Evolutionary conservation across 2,797 vertebrate species (phyloP).

Genomic region (Lycodopsis pacificus): DNA sequence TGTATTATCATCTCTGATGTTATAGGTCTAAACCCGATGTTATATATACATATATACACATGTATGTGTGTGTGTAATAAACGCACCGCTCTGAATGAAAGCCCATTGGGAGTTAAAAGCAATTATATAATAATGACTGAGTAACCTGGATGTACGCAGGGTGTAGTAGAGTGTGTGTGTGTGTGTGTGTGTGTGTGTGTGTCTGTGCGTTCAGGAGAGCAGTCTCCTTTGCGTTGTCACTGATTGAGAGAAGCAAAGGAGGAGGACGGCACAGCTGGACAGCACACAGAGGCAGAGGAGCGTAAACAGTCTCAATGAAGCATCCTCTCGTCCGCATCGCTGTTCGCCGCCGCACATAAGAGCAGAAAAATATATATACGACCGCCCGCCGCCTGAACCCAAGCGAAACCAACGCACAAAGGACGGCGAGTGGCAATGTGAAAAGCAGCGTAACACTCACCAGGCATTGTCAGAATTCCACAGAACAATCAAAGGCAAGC

Average conservation of each 20-base stretch:
- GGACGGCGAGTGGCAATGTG: constrained; percentile 63
- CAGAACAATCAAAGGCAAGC: constrained; percentile 63
- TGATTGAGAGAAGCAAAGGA: constrained; percentile 48
- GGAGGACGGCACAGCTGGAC: constrained; percentile 57
- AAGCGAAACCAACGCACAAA: constrained; percentile 44
- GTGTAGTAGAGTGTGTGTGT: constrained; percentile 32
- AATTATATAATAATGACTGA: constrained; percentile 60
- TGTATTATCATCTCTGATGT: constrained; percentile 6
- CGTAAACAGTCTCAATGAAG: constrained; percentile 56
- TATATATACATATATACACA: no score
- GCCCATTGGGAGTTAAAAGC: constrained; percentile 41
- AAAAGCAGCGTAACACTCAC: constrained; percentile 77
- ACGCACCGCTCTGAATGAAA: constrained; percentile 27
- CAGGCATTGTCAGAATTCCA: constrained; percentile 80
- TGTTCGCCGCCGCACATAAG: constrained; percentile 12
- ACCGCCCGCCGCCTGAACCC: constrained; percentile 18
- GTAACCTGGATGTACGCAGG: constrained; percentile 46
- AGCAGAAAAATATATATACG: background rate
- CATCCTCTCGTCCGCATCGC: constrained; percentile 53
- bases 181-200: constrained; percentile 4
- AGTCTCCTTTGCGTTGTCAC: constrained; percentile 60
- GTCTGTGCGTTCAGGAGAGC: constrained; percentile 34
- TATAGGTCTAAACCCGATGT: background rate
- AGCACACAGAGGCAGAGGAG: constrained; percentile 49
- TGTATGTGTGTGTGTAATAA: background rate